Evolutionary conservation across 2,888 invertebrate genomes (phyloP), one percentile per base, ranked within the genome.

Genomic region (Agrochola circellaris): DNA sequence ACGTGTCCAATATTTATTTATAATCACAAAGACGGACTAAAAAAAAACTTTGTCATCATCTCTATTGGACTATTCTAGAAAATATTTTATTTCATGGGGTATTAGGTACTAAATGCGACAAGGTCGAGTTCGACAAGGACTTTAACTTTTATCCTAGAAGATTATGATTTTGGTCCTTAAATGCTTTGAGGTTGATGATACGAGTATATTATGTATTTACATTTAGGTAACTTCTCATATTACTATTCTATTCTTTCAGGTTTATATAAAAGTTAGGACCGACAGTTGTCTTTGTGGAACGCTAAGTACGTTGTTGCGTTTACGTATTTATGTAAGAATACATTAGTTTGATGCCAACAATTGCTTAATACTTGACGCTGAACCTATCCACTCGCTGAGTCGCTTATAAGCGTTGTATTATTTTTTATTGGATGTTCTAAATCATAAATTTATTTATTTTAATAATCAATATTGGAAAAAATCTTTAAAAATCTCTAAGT

Each of bases 401-500:
- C 42, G 17, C 42, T n/a, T 56, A 72, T 30, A 51, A n/a, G 42
- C 26, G 51, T 20, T 34, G 2, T 15, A n/a, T n/a, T 0, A 13
- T 11, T 62, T 2, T 42, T 58, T 20, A 67, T 15, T 1, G 2
- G 15, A 8, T 26, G 5, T 42, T 61, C 15, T 6, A 30, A 26
- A 26, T 64, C 0, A 30, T 30, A n/a, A 9, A 42, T 15, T 13
- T 0, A 5, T 45, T 45, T 2, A 15, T 48, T 48, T 13, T 38
- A 8, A 4, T 45, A 15, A 45, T 15, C 4, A 45, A 26, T 56
- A 11, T 56, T 56, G 1, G 1, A 56, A 56, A 17, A 20, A 20
- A 0, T n/a, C 1, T 2, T 5, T 58, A 11, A 26, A 17, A 23
- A 1, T 2, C 13, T n/a, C 6, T 58, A n/a, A 0, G 7, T 58